Base-by-base conservation (phyloP, 1,140 invertebrate genomes). In the Heliconius melpomene region DNA sequence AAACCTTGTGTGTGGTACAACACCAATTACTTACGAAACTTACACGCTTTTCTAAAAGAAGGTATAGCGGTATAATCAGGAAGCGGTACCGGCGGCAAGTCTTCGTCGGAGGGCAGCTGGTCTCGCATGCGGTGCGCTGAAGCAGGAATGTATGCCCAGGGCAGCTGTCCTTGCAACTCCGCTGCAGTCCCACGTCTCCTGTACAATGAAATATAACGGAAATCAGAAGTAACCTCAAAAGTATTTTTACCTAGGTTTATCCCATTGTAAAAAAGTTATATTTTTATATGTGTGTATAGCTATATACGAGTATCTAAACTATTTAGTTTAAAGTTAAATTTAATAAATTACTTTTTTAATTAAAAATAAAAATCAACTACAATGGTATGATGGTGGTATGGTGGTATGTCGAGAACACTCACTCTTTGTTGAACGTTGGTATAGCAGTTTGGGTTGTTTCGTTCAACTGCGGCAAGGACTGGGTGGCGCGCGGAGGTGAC, bases 71-170 rank as follows among this genome's bases (percentile, higher is more conserved):
- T 90, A 80, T 93, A 93, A 74, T 93, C 92, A 0, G 92, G 90
- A 60, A 93, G 81, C 1, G 92, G 92, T 1, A 93, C 90, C 7
- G 92, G 92, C 1, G 92, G 90, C 36, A 92, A 79, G 40, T 94
- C 92, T 74, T 93, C 92, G 77, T 92, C 91, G 9, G 89, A 85
- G 7, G 91, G 89, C 36, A 93, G 83, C 38, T 91, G 88, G 71
- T 91, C 88, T 5, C 91, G 83, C 90, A 93, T 91, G 29, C 87
- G 89, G 80, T 90, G 84, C 26, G 86, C 76, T 2, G 87, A 80
- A 52, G 88, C 82, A 0, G 88, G 90, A 73, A 91, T 86, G 80
- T 93, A 93, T 13, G 88, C 84, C 92, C 92, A 94, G 3, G 92
- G 91, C 60, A 91, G 75, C 82, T 94, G 91, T 3, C 90, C 86